phyloP scores from a whole-genome alignment of 2,113 vertebrate genomes.

The Gadus macrocephalus region DNA sequence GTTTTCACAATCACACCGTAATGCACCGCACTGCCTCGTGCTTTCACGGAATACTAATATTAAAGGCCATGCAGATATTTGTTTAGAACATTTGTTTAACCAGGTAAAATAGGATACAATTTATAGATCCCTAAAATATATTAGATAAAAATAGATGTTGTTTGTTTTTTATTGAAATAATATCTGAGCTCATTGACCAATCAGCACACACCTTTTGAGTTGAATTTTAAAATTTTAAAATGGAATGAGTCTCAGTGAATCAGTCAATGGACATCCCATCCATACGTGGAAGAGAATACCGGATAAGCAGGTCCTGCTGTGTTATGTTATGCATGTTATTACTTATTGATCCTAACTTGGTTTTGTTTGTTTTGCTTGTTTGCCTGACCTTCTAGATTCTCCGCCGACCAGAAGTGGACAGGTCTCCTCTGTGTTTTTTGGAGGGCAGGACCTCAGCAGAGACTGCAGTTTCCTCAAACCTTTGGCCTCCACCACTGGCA shows the following conservation, averaged over 20 bases:
- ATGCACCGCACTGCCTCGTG: no score
- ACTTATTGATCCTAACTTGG: background rate
- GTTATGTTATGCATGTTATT: background rate
- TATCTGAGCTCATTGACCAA: no score
- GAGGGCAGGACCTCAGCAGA: slow-evolving; percentile 78
- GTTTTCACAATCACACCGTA: no score
- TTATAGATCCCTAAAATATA: no score
- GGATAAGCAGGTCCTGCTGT: background rate
- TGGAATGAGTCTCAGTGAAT: background rate
- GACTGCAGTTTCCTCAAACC: slow-evolving; percentile 86
- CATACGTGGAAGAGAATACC: background rate
- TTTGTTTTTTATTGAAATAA: background rate
- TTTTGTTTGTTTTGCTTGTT: background rate
- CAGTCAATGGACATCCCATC: background rate
- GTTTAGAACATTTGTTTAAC: no score
- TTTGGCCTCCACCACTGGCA: slow-evolving; percentile 78
- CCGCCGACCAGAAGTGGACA: slow-evolving; percentile 76
- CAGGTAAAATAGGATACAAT: no score
- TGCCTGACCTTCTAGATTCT: slow-evolving; percentile 74
- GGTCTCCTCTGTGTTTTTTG: slow-evolving; percentile 80
- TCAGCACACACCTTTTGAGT: no score
- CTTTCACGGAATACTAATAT: no score
- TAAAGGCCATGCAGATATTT: no score
- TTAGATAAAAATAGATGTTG: no score
- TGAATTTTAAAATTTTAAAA: no score